These are phyloP conservation scores for Lathamus discolor DNA, from an alignment of 2,113 vertebrate genomes.

Conservation along the genomic window DNA sequence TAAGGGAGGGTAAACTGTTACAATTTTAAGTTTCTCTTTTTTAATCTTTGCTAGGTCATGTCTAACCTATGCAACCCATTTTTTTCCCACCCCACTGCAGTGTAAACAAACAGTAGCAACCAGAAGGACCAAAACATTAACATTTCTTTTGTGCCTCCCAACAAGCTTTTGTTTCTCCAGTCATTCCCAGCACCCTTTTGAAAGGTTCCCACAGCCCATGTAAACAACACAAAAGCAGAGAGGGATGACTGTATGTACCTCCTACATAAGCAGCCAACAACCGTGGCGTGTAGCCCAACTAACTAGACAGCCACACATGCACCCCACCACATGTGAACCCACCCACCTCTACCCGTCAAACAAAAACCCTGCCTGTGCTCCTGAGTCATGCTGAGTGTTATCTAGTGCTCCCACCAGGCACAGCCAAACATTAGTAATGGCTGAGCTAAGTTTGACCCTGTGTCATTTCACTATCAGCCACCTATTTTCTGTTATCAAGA, in stretches of 20 bases:
- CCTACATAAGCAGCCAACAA: slow-evolving; percentile 20
- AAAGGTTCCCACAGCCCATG: slow-evolving; percentile 52
- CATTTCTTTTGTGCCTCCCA: slow-evolving; percentile 56
- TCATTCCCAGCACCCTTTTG: slow-evolving; percentile 33
- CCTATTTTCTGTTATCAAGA: background rate
- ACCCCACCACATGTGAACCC: background rate
- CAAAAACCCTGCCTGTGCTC: background rate
- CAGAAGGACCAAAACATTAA: slow-evolving; percentile 37
- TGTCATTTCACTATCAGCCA: background rate
- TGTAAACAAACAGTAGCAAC: slow-evolving; percentile 44
- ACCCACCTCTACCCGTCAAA: background rate
- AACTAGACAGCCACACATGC: background rate
- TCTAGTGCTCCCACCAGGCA: background rate
- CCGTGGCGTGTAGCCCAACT: background rate
- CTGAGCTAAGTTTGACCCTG: background rate
- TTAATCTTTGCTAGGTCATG: background rate
- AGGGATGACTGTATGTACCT: slow-evolving; percentile 4
- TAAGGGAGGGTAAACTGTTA: background rate
- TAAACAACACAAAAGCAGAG: slow-evolving; percentile 45
- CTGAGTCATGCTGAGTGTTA: background rate
- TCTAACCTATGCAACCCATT: background rate
- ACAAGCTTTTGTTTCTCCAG: slow-evolving; percentile 56
- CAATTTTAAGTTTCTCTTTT: background rate
- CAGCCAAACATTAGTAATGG: background rate
- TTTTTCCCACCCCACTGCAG: background rate